Base-by-base conservation (phyloP, 2,797 vertebrate genomes). In the Momotus momota region DNA sequence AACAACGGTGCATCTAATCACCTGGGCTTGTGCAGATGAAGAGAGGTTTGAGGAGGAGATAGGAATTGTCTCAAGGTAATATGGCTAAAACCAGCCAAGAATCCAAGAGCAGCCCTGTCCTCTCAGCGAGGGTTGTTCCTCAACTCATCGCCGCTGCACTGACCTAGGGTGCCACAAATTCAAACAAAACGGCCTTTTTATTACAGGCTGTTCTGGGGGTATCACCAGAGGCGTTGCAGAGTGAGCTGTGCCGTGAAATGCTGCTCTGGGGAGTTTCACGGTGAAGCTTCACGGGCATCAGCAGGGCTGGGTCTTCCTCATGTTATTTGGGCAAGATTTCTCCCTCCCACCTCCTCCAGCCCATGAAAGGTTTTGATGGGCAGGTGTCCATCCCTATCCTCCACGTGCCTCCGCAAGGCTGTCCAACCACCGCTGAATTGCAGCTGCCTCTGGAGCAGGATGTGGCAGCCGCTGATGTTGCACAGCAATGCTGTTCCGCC, bases 341-440 rank as follows among this genome's bases (percentile, higher is more conserved):
- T 55, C 58, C 19, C 8, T 87, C 14, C 26, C 18, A 26, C 31
- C 20, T 77, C 41, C 58, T 80, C 41, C 69, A 67, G 20, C 52
- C 60, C 6, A 0, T 19, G 46, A 45, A 40, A 43, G 0, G 0
- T 12, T 65, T 29, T 54, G 62, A 7, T 3, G 9, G 45, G 78
- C 73, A 19, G 54, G 43, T 9, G 58, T 46, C 85, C 10, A 4
- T 41, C n/a, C 48, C 66, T 61, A 9, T 58, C 78, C 66, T 45
- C 61, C 16, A 2, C 38, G 2, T 10, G 35, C 75, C 52, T 65
- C 78, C 43, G 52, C 55, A 16, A 20, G 29, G n/a, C 81, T 67
- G 74, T 61, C 71, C 33, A 43, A 60, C 49, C 3, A 0, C 77
- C 86, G 77, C 73, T 62, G 74, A 29, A 8, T 1, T 7, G 70